Percentiles rank a stretch among this genome's conserved stretches.
Evolutionary conservation across 2,113 vertebrate species (phyloP).

Genomic region (Tympanuchus pallidicinctus): DNA sequence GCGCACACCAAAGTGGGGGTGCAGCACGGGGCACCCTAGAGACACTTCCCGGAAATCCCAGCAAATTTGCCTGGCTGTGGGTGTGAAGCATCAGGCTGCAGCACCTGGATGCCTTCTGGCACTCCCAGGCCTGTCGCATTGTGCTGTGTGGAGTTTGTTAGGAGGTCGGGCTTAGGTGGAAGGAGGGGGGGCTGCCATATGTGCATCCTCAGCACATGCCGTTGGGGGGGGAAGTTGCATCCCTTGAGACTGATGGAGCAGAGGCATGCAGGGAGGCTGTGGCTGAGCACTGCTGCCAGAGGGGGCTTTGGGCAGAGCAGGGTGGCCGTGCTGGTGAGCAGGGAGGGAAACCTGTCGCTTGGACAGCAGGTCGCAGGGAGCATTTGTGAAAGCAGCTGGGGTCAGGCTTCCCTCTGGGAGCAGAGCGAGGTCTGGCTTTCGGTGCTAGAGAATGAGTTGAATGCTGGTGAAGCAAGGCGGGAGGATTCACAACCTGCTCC

Average conservation of each 20-base stretch:
- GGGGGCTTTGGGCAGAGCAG: not conserved
- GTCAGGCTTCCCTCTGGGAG: not conserved
- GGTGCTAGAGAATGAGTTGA: not conserved
- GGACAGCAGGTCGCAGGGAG: not conserved
- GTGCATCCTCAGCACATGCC: slow-evolving; percentile 46
- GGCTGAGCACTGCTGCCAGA: not conserved
- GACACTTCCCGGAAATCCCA: slow-evolving; percentile 78
- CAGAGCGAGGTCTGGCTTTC: rapidly evolving
- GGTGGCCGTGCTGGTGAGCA: rapidly evolving
- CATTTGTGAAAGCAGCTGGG: not conserved
- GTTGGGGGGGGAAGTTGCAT: slow-evolving; percentile 37
- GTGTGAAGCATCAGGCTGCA: slow-evolving; percentile 53
- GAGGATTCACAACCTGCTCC: not conserved
- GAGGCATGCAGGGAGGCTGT: not conserved
- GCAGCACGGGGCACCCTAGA: slow-evolving; percentile 91
- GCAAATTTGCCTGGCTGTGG: slow-evolving; percentile 63
- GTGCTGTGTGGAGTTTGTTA: slow-evolving; percentile 51
- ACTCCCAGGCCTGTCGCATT: not conserved
- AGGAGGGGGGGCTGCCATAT: slow-evolving; percentile 52
- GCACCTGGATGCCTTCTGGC: slow-evolving; percentile 69
- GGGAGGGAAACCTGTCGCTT: not conserved
- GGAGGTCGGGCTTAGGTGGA: slow-evolving; percentile 65
- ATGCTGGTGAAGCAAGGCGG: not conserved
- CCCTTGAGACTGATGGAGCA: not conserved
- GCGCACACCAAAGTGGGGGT: slow-evolving; percentile 68